Conservation (phyloP, 2,888 invertebrate genomes). For the Junonia oenone region DNA sequence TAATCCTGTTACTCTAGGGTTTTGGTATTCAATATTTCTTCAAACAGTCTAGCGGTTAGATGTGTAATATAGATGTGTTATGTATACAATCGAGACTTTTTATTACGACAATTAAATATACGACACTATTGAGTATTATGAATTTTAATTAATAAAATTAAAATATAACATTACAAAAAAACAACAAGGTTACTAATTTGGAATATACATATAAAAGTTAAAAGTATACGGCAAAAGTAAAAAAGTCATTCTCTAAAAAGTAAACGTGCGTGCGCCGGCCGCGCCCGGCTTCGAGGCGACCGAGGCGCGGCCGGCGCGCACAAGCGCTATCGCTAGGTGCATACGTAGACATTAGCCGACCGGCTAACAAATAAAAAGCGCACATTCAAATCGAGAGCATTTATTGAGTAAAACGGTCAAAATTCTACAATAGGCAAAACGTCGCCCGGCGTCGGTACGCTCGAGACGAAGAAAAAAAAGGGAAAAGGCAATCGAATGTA, state of each 20-base stretch:
- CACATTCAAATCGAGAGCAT: constrained; percentile 64
- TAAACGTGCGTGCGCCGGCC: constrained; percentile 17
- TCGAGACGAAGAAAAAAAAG: constrained; percentile 44
- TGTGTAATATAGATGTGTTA: constrained; percentile 60
- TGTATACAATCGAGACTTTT: constrained; percentile 62
- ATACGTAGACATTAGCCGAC: constrained; percentile 25
- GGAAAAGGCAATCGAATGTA: constrained; percentile 65
- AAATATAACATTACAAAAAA: neutral
- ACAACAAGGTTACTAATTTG: constrained; percentile 18
- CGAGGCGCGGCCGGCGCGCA: constrained; percentile 9
- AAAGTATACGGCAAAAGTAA: constrained; percentile 14
- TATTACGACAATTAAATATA: constrained; percentile 62
- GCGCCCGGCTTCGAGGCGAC: neutral
- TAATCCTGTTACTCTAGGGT: constrained; percentile 52
- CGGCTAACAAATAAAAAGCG: constrained; percentile 52
- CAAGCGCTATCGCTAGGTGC: constrained; percentile 27
- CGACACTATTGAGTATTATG: constrained; percentile 39
- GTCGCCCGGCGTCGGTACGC: constrained; percentile 76
- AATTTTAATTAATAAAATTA: constrained; percentile 20
- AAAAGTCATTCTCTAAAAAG: constrained; percentile 16
- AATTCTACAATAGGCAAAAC: constrained; percentile 78
- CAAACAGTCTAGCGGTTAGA: constrained; percentile 45
- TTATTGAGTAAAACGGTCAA: constrained; percentile 78
- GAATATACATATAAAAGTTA: constrained; percentile 20
- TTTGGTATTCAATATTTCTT: constrained; percentile 40